These are phyloP conservation scores for Eucidaris tribuloides DNA, from an alignment of 35 echinoderm and acorn worm genomes.

Conservation along the genomic window DNA sequence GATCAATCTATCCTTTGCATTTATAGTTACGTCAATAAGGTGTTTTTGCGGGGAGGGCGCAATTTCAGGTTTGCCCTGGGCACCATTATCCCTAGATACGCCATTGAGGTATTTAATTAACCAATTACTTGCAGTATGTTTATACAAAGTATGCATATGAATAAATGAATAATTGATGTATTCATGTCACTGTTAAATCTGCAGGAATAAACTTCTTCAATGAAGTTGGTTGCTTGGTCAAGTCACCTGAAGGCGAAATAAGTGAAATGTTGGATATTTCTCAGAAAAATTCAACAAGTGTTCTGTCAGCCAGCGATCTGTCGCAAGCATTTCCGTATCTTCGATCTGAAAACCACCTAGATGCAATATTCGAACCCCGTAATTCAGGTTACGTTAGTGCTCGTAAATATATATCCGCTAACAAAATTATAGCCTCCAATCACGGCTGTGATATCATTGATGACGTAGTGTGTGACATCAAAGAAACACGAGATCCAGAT, in stretches of 20 bases:
- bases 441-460: slow-evolving; percentile 68
- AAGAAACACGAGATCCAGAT: neutral
- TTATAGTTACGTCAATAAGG: too few relatives aligned
- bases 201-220: slow-evolving; percentile 52
- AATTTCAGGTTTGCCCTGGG: too few relatives aligned
- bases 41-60: too few relatives aligned
- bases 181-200: neutral
- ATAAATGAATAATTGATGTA: too few relatives aligned
- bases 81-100: too few relatives aligned
- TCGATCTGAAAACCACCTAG: neutral
- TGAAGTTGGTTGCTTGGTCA: slow-evolving; percentile 45
- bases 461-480: slow-evolving; percentile 33
- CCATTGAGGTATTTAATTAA: too few relatives aligned
- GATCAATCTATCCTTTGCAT: too few relatives aligned
- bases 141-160: too few relatives aligned
- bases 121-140: too few relatives aligned
- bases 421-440: slow-evolving; percentile 37
- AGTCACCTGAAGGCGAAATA: neutral
- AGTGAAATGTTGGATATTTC: neutral
- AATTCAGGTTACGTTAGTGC: slow-evolving; percentile 56
- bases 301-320: neutral
- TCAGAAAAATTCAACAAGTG: neutral
- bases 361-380: neutral
- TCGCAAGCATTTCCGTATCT: slow-evolving; percentile 26
- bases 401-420: slow-evolving; percentile 46